Conservation (phyloP, 2,888 invertebrate genomes). For the Xylota segnis region DNA sequence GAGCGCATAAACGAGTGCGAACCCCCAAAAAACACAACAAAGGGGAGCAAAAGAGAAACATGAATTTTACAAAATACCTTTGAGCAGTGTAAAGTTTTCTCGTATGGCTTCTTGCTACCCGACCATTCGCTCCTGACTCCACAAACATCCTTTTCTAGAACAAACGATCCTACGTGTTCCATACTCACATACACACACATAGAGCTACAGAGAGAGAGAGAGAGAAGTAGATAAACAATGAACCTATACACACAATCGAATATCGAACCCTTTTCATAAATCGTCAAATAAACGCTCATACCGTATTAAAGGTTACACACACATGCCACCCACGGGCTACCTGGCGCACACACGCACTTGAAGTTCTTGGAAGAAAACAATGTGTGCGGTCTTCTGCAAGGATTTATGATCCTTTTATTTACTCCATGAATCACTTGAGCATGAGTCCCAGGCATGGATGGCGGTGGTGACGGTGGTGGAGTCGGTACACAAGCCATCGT, state of each 20-base stretch:
- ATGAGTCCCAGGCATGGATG: conserved; percentile 51
- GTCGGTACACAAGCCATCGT: conserved; percentile 29
- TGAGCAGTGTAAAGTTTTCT: conserved; percentile 39
- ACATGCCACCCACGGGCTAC: not conserved
- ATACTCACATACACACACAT: not conserved
- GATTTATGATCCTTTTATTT: conserved; percentile 77
- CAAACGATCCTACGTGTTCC: conserved; percentile 32
- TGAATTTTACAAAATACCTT: conserved; percentile 45
- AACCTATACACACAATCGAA: conserved; percentile 71
- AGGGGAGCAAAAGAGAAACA: conserved; percentile 21
- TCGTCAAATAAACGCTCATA: conserved; percentile 69
- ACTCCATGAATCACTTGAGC: conserved; percentile 73
- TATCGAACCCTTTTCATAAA: conserved; percentile 76
- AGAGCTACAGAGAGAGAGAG: conserved; percentile 31
- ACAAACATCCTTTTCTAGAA: conserved; percentile 17
- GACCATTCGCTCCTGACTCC: not conserved
- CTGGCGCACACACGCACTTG: conserved; percentile 51
- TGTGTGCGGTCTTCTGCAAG: conserved; percentile 75
- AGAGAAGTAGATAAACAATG: conserved; percentile 68
- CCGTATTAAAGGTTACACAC: conserved; percentile 29
- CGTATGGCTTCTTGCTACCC: conserved; percentile 24
- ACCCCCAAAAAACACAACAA: not conserved
- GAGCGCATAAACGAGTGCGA: conserved; percentile 8
- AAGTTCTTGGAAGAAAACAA: conserved; percentile 69
- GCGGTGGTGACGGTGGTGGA: not conserved